phyloP scores from a whole-genome alignment of 2,888 invertebrate species.

The Clunio marinus region DNA sequence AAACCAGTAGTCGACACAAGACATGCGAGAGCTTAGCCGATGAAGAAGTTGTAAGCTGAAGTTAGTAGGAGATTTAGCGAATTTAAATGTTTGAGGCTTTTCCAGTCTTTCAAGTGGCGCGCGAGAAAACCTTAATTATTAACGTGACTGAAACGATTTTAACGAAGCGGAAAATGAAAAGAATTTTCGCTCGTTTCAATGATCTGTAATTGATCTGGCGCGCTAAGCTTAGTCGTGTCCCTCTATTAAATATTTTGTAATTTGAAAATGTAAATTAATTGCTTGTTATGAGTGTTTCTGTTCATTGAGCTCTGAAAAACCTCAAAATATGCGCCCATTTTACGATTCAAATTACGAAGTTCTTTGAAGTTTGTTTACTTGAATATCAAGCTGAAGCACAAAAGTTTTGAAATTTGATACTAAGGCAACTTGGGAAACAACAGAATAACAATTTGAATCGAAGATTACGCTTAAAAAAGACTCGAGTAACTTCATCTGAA shows the following conservation, averaged over 20 bases:
- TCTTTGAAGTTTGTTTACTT: not conserved
- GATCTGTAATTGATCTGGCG: slow-evolving; percentile 8
- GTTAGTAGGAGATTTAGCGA: no score
- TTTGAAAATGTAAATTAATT: slow-evolving; percentile 3
- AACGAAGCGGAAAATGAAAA: not conserved
- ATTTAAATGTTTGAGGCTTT: no score
- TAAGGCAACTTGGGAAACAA: not conserved
- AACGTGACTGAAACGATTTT: not conserved
- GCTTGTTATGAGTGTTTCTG: slow-evolving; percentile 9
- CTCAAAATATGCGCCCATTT: not conserved
- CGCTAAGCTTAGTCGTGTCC: not conserved
- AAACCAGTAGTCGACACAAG: no score
- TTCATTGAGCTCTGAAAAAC: not conserved
- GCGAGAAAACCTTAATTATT: not conserved
- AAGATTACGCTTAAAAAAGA: no score
- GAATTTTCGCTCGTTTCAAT: not conserved
- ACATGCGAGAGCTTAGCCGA: no score
- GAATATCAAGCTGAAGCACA: not conserved
- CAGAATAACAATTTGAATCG: not conserved
- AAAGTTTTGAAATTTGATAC: not conserved
- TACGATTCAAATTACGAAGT: not conserved
- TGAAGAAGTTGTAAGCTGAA: no score
- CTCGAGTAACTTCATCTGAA: no score
- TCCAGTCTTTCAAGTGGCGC: not conserved
- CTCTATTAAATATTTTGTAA: not conserved